phyloP scores from a whole-genome alignment of 2,888 invertebrate genomes.

The Pantelozetes paolii region DNA sequence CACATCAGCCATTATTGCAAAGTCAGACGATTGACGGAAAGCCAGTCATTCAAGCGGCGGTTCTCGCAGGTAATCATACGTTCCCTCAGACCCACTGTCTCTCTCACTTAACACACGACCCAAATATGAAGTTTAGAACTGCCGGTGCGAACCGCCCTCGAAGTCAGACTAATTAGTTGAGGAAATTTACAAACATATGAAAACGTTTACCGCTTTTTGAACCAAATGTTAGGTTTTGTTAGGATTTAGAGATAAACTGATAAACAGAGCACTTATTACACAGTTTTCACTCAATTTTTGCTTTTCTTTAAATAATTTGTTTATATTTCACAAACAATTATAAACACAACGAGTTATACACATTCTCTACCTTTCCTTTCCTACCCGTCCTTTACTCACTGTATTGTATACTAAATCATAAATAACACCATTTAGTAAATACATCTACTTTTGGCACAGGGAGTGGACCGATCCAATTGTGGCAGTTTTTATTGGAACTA shows the following conservation, averaged over 20 bases:
- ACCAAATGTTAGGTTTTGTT: background rate
- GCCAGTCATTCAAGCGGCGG: constrained; percentile 61
- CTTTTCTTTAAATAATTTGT: no score
- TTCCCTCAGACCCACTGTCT: background rate
- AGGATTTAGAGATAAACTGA: background rate
- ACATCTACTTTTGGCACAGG: constrained; percentile 43
- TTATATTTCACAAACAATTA: no score
- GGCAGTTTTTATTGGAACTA: constrained; percentile 93
- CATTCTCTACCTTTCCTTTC: no score
- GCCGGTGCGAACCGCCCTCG: background rate
- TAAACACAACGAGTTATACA: no score
- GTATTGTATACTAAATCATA: no score
- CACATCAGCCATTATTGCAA: constrained; percentile 37
- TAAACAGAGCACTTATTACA: background rate
- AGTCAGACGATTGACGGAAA: constrained; percentile 55
- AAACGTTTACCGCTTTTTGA: constrained; percentile 11
- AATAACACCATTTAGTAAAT: no score
- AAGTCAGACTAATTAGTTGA: constrained; percentile 27
- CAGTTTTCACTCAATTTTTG: background rate
- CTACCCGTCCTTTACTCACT: no score
- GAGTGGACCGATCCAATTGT: constrained; percentile 93
- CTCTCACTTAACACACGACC: background rate
- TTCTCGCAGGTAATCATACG: constrained; percentile 56
- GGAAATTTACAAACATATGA: constrained; percentile 17
- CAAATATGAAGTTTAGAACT: background rate